These are phyloP conservation scores for Megalopta genalis DNA, from an alignment of 1,140 invertebrate species.

Conservation along the genomic window DNA sequence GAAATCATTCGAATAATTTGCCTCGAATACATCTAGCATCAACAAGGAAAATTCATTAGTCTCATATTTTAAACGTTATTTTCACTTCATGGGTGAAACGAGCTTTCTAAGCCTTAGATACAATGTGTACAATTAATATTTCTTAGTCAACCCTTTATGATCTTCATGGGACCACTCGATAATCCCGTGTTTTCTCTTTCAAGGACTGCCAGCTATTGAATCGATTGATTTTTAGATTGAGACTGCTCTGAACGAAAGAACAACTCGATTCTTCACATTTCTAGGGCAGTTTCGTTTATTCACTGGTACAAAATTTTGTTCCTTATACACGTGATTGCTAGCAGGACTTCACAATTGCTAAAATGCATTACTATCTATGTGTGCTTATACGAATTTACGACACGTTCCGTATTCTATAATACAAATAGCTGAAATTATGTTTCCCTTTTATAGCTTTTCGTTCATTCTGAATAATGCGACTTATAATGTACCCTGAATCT, in stretches of 20 bases:
- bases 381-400: slow-evolving; percentile 42
- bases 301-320: slow-evolving; percentile 56
- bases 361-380: slow-evolving; percentile 58
- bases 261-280: slow-evolving; percentile 27
- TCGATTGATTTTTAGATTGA: slow-evolving; percentile 17
- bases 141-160: slow-evolving; percentile 25
- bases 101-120: neutral
- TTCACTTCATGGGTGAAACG: slow-evolving; percentile 16
- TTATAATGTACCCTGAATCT: slow-evolving; percentile 5
- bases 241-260: slow-evolving; percentile 22
- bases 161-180: slow-evolving; percentile 11
- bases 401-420: slow-evolving; percentile 31
- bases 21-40: neutral
- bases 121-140: slow-evolving; percentile 22
- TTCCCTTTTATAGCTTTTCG: slow-evolving; percentile 20
- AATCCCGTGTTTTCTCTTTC: slow-evolving; percentile 5
- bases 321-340: slow-evolving; percentile 25
- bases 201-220: neutral
- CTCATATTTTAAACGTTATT: slow-evolving; percentile 24
- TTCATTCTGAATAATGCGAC: neutral
- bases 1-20: slow-evolving; percentile 38
- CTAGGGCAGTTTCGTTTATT: slow-evolving; percentile 38
- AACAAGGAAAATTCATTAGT: slow-evolving; percentile 17
- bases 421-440: slow-evolving; percentile 36
- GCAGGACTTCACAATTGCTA: slow-evolving; percentile 29